phyloP scores from a whole-genome alignment of 2,113 vertebrate genomes.

The Cygnus atratus region DNA sequence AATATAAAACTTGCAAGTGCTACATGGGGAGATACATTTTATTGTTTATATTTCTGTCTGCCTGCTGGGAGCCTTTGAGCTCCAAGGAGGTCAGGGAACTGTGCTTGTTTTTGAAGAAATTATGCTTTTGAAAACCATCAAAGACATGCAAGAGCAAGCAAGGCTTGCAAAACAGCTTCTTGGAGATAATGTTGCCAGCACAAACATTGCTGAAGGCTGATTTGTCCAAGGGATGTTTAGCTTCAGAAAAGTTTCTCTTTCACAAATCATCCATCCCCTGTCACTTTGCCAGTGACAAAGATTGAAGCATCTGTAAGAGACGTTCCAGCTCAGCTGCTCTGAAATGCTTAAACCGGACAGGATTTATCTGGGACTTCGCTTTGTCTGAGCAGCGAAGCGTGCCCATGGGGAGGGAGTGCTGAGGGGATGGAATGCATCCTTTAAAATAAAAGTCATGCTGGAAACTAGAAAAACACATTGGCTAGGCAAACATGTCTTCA shows the following conservation, averaged over 20 bases:
- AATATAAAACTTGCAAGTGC: neutral
- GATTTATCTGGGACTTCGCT: neutral
- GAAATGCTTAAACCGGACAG: neutral
- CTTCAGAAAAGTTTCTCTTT: constrained; percentile 4
- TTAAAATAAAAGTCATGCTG: neutral
- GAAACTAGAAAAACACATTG: neutral
- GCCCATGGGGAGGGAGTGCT: neutral
- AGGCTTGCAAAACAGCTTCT: constrained; percentile 1
- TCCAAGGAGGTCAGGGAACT: neutral
- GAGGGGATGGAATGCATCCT: neutral
- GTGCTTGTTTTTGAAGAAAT: neutral
- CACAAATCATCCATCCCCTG: neutral
- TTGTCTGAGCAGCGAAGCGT: neutral
- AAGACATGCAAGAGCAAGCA: neutral
- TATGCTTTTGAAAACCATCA: neutral
- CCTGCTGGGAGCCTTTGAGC: neutral
- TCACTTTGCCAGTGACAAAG: neutral
- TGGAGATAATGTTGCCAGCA: neutral
- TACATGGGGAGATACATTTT: neutral
- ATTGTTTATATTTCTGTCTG: neutral
- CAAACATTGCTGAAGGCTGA: neutral
- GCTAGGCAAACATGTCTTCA: neutral
- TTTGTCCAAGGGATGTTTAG: neutral
- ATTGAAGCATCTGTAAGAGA: neutral
- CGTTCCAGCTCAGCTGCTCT: neutral